A percentile compares a stretch with the other conserved stretches of the same genome.
Evolutionary conservation across 35 echinoderm and acorn worm genomes (phyloP).

Genomic region (Lytechinus variegatus): DNA sequence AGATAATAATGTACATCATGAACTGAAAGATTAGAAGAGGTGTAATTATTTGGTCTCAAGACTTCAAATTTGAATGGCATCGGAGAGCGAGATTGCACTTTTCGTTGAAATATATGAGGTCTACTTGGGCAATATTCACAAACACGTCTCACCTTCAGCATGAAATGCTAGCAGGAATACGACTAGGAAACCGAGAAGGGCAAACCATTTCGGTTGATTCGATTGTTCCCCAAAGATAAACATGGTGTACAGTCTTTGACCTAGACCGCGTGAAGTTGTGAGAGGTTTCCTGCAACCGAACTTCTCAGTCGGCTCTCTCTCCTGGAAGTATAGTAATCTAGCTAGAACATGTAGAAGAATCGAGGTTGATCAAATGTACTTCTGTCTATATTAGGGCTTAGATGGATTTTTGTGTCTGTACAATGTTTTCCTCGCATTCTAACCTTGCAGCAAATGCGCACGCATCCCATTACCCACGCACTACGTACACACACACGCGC

Average conservation of each 20-base stretch:
- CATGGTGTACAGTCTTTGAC: constrained; percentile 47
- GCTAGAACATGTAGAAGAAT: not conserved
- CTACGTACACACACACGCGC: not conserved
- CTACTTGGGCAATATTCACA: too few species aligned
- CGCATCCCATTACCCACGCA: not conserved
- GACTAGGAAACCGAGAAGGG: not conserved
- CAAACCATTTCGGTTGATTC: not conserved
- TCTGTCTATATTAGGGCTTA: not conserved
- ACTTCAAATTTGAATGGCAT: too few species aligned
- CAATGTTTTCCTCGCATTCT: not conserved
- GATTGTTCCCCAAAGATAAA: constrained; percentile 27
- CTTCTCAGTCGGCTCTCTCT: not conserved
- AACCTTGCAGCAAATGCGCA: not conserved
- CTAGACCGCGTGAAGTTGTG: not conserved
- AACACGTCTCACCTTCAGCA: constrained; percentile 35
- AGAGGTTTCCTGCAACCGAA: not conserved
- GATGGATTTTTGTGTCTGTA: not conserved
- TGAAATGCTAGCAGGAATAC: not conserved
- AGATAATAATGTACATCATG: too few species aligned
- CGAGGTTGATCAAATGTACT: not conserved
- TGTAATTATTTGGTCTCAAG: too few species aligned
- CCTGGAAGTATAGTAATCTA: not conserved
- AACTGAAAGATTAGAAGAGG: too few species aligned
- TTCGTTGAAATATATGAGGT: too few species aligned
- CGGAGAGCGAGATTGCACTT: too few species aligned